These are phyloP conservation scores for Neomicropteryx cornuta DNA, from an alignment of 1,140 invertebrate genomes.

Conservation along the genomic window DNA sequence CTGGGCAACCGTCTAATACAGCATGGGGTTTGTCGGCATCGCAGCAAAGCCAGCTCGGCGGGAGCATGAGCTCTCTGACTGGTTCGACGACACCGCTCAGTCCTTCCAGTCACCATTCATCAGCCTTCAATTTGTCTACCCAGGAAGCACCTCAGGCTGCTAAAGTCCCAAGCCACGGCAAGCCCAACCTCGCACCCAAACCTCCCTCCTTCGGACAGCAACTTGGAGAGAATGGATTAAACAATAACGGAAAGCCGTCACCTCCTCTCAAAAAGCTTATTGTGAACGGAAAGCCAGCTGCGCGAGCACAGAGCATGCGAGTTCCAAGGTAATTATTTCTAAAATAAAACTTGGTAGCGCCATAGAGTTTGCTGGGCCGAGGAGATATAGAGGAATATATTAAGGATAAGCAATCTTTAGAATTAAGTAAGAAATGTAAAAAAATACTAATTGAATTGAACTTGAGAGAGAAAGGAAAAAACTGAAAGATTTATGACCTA, in stretches of 20 bases:
- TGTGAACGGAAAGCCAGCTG: constrained; percentile 36
- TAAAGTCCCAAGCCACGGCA: constrained; percentile 33
- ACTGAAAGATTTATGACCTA: too few relatives aligned
- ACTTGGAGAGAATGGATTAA: constrained; percentile 8
- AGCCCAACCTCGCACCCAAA: constrained; percentile 44
- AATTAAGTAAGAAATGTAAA: too few relatives aligned
- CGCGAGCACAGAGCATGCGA: constrained; percentile 41
- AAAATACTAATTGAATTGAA: too few relatives aligned
- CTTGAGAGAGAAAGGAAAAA: too few relatives aligned
- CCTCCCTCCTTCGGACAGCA: constrained; percentile 26
- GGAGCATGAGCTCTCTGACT: constrained; percentile 29
- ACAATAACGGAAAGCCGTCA: constrained; percentile 29
- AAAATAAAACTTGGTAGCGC: not conserved
- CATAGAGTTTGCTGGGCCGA: not conserved
- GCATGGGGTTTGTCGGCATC: too few relatives aligned
- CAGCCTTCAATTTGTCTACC: constrained; percentile 24
- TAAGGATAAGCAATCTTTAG: not conserved
- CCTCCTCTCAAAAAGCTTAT: constrained; percentile 35
- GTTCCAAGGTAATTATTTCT: constrained; percentile 28
- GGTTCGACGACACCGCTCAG: constrained; percentile 23
- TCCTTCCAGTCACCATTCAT: too few relatives aligned
- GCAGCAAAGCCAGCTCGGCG: constrained; percentile 25
- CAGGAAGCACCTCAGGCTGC: constrained; percentile 27
- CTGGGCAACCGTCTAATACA: too few relatives aligned
- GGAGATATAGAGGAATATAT: not conserved